Percentiles rank a stretch among this genome's conserved stretches.
Conservation (phyloP, 2,888 invertebrate genomes). For the Torymus tubicola region DNA sequence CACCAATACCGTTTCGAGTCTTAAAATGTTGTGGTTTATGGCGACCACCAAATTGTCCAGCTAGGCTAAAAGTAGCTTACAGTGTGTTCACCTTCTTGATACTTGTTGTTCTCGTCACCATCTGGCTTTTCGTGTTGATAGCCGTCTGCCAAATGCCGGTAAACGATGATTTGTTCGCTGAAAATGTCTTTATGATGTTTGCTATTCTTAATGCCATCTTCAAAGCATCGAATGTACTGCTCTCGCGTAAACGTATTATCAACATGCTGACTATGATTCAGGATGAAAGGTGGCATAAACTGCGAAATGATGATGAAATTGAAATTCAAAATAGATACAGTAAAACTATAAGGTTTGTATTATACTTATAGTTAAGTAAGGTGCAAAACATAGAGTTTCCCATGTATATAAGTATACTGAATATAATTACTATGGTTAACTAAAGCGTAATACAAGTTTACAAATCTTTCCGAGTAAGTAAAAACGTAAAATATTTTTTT, state of each 20-base stretch:
- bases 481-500: no score
- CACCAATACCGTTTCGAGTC: conserved; percentile 49
- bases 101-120: conserved; percentile 37
- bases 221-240: conserved; percentile 50
- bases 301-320: conserved; percentile 24
- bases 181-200: conserved; percentile 55
- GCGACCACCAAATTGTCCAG: conserved; percentile 33
- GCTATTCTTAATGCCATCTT: conserved; percentile 53
- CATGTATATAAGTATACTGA: no score
- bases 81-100: conserved; percentile 25
- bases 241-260: conserved; percentile 44
- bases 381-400: no score
- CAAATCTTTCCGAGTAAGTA: no score
- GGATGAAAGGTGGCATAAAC: conserved; percentile 34
- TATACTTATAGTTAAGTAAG: no score
- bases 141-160: conserved; percentile 40
- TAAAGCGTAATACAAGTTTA: no score
- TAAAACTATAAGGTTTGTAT: conserved; percentile 52
- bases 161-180: conserved; percentile 40
- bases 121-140: conserved; percentile 18
- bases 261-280: conserved; percentile 40
- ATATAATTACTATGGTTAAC: no score
- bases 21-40: conserved; percentile 49
- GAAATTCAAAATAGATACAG: conserved; percentile 46
- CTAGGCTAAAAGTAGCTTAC: conserved; percentile 11